Base-by-base conservation (phyloP, 2,113 vertebrate species). In the Megaleporinus macrocephalus region DNA sequence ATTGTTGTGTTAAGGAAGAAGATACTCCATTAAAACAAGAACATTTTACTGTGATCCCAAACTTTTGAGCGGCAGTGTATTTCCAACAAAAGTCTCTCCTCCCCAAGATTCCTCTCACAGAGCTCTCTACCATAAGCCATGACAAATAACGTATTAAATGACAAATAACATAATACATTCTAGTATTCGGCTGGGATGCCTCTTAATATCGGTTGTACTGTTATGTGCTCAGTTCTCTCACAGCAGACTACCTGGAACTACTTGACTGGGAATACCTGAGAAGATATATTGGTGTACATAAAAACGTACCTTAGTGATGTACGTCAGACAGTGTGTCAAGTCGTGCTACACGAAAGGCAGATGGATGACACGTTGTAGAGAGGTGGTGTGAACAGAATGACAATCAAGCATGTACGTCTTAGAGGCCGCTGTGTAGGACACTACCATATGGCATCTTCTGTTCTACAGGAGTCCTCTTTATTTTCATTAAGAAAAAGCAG, bases 401-500 rank as follows among this genome's bases (percentile, higher is more conserved):
- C 77, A 66, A 78, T 82, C 26, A 63, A 57, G 29, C 24, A 77
- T 26, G 9, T 41, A 66, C 20, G 33, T 71, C 16, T 33, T 30
- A 44, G 44, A 41, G 70, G 44, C 44, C 51, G 62, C 68, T 71
- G 57, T 72, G 70, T 70, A 79, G 30, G 36, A 68, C 76, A 59
- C 57, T 7, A 76, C 57, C 53, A 53, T 59, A 76, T 57, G 73
- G 69, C 62, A 61, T 66, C 49, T 20, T 71, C 29, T 24, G 70
- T 80, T 72, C 44, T 1, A n/a, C 57, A 77, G 10, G 30, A 26
- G 24, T 5, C 24, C 59, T 29, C n/a, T 69, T 82, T 61, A 65
- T 55, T 75, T 85, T 57, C 79, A 79, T 85, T 82, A 76, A 53
- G 66, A 51, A 79, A 78, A 75, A 71, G 79, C 51, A 75, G 80